Percentiles rank a stretch among this genome's conserved stretches.
These are phyloP conservation scores for Callipepla squamata DNA, from an alignment of 2,113 vertebrate genomes.

Conservation along the genomic window DNA sequence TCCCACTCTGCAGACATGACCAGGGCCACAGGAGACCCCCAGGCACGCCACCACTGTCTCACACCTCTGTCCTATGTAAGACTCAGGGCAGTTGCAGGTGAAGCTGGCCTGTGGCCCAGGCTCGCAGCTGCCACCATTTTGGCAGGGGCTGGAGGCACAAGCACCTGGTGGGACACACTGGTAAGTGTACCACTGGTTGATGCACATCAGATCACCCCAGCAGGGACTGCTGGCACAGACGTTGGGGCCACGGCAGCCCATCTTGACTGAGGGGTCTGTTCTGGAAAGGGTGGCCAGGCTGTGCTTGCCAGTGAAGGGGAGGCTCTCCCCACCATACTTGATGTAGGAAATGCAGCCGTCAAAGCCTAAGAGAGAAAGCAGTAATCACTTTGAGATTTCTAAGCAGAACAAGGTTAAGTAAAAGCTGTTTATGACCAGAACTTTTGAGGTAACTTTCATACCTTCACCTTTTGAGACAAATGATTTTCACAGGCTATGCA, in stretches of 20 bases:
- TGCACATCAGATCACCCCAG: conserved; percentile 90
- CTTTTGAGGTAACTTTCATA: not conserved
- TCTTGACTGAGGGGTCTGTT: conserved; percentile 87
- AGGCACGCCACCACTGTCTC: conserved; percentile 90
- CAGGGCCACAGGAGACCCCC: conserved; percentile 84
- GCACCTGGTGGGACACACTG: conserved; percentile 91
- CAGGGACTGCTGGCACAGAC: conserved; percentile 93
- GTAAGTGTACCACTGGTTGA: conserved; percentile 94
- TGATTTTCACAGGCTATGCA: not conserved
- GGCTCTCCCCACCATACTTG: conserved; percentile 87
- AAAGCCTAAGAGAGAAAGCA: conserved; percentile 81
- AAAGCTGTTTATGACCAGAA: not conserved
- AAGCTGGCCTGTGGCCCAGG: conserved; percentile 80
- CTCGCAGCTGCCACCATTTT: conserved; percentile 91
- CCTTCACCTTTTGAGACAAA: not conserved
- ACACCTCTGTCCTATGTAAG: conserved; percentile 85
- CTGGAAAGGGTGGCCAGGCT: conserved; percentile 83
- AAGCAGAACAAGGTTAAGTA: not conserved
- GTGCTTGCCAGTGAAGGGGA: conserved; percentile 92
- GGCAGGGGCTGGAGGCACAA: conserved; percentile 90
- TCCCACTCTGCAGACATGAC: conserved; percentile 82
- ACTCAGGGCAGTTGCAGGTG: conserved; percentile 89
- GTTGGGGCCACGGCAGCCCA: conserved; percentile 92
- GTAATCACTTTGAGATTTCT: not conserved
- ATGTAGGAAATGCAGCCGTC: conserved; percentile 91